phyloP scores from a whole-genome alignment of 1,140 invertebrate genomes.

The Sycophila sp. region DNA sequence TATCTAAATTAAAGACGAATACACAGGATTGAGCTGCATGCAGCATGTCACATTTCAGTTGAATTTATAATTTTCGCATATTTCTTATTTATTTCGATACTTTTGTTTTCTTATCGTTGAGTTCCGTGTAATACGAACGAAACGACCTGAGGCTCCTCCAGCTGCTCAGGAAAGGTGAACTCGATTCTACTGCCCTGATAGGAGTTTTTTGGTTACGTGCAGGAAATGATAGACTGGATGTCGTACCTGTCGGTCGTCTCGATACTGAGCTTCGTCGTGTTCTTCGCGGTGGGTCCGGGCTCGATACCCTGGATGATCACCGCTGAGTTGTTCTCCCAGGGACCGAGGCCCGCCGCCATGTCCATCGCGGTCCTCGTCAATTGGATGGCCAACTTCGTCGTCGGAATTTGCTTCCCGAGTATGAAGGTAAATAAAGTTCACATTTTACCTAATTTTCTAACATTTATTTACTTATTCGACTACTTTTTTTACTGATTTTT shows the following conservation, averaged over 20 bases:
- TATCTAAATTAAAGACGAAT: neutral
- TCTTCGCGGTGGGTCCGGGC: constrained; percentile 95
- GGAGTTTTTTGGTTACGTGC: constrained; percentile 94
- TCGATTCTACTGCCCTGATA: constrained; percentile 72
- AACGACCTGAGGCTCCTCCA: constrained; percentile 63
- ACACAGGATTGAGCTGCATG: constrained; percentile 58
- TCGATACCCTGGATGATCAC: constrained; percentile 99
- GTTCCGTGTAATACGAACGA: neutral
- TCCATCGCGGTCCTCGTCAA: constrained; percentile 97
- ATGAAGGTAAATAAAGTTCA: constrained; percentile 87
- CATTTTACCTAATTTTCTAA: too few relatives aligned
- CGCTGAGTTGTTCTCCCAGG: constrained; percentile 97
- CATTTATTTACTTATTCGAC: too few relatives aligned
- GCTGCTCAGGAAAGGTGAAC: constrained; percentile 66
- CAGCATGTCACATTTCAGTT: constrained; percentile 48
- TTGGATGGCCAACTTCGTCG: constrained; percentile 98
- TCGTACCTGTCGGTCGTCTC: constrained; percentile 94
- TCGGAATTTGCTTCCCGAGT: constrained; percentile 93
- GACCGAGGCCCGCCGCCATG: constrained; percentile 95
- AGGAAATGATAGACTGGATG: constrained; percentile 99
- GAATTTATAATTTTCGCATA: constrained; percentile 12
- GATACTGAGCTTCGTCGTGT: constrained; percentile 93
- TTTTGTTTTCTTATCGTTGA: constrained; percentile 32
- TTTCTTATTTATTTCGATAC: too few relatives aligned
- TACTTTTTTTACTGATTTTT: too few relatives aligned